A percentile compares a stretch with the other conserved stretches of the same genome.
phyloP scores from a whole-genome alignment of 2,797 vertebrate species.

The Propithecus deckenii region DNA sequence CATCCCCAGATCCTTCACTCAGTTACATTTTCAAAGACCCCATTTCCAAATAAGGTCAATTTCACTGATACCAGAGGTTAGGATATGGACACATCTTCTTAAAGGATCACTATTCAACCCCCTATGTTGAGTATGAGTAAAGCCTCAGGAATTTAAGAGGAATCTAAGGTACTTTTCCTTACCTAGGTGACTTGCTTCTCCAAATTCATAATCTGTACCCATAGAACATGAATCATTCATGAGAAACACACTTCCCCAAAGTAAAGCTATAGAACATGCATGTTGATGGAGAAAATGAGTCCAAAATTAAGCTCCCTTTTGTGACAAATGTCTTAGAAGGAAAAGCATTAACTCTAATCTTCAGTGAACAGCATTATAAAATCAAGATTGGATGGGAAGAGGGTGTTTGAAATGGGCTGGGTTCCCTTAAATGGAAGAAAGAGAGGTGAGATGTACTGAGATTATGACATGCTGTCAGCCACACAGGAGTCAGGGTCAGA shows the following conservation, averaged over 20 bases:
- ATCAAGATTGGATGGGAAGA: background rate
- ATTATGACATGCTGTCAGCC: constrained; percentile 11
- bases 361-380: constrained; percentile 21
- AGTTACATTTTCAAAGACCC: background rate
- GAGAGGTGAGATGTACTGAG: background rate
- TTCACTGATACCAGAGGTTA: background rate
- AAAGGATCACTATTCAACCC: background rate
- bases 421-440: constrained; percentile 14
- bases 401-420: background rate
- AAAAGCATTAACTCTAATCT: constrained; percentile 34
- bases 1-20: background rate
- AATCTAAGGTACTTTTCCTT: background rate
- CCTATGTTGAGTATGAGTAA: background rate
- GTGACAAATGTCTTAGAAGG: constrained; percentile 33
- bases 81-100: background rate
- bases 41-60: background rate
- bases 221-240: background rate
- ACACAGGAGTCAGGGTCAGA: background rate
- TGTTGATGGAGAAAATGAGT: background rate
- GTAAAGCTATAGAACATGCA: constrained; percentile 4
- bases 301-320: background rate
- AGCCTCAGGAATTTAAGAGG: background rate
- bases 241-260: background rate
- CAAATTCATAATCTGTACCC: background rate
- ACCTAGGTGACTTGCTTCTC: background rate